These are phyloP conservation scores for Mystacides longicornis DNA, from an alignment of 2,888 invertebrate genomes.

Conservation along the genomic window DNA sequence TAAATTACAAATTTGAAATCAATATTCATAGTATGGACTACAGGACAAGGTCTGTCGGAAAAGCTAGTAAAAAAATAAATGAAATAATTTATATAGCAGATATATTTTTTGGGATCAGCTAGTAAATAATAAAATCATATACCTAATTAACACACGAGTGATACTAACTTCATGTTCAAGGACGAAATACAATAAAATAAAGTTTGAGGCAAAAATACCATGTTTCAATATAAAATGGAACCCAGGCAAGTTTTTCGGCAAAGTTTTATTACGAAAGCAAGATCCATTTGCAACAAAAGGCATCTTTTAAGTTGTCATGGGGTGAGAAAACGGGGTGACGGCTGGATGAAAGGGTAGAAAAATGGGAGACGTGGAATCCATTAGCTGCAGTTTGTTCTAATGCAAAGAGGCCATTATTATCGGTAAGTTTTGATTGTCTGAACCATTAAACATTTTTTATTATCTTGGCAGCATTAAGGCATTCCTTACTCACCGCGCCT, in stretches of 20 bases:
- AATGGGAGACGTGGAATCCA: constrained; percentile 11
- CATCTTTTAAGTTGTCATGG: background rate
- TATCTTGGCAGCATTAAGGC: background rate
- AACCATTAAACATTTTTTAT: background rate
- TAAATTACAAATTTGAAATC: no score
- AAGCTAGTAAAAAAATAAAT: no score
- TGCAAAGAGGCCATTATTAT: constrained; percentile 14
- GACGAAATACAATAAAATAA: background rate
- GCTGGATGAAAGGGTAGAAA: constrained; percentile 5
- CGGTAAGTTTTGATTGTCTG: background rate
- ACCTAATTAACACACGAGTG: no score
- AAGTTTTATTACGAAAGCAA: background rate
- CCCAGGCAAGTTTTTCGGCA: background rate
- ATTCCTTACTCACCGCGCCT: no score
- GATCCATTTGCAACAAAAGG: background rate
- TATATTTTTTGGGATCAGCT: no score
- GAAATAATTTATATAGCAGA: no score
- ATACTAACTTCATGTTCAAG: no score
- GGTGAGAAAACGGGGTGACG: background rate
- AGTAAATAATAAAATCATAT: no score
- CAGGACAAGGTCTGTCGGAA: no score
- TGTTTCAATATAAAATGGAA: background rate
- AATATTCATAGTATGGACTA: no score
- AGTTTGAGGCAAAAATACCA: background rate
- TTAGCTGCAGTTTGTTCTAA: constrained; percentile 16